Evolutionary conservation across 2,797 vertebrate genomes (phyloP).

Genomic region (Catamblyrhynchus diadema): DNA sequence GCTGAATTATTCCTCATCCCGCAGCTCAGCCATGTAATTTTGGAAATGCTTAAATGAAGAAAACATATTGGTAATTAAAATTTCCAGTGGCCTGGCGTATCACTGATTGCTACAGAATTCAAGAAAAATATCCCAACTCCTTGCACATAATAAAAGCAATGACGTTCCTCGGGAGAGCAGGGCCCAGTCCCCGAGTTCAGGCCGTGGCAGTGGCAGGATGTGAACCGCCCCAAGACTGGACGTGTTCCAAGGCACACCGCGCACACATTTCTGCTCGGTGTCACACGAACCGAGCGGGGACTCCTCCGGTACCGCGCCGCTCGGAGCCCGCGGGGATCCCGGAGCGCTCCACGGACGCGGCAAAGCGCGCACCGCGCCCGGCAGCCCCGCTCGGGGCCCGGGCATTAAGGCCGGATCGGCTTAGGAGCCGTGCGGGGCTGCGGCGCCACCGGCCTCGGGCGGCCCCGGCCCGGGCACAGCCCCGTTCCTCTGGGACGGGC

Average conservation of each 20-base stretch:
- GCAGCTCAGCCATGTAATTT: neutral
- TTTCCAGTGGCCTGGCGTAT: neutral
- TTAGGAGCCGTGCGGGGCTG: neutral
- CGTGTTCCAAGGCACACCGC: neutral
- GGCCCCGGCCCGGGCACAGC: too few species aligned
- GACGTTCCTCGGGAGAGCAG: neutral
- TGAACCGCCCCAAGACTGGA: accelerated
- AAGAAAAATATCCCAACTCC: neutral
- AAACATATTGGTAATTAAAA: neutral
- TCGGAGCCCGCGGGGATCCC: neutral
- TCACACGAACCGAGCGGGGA: neutral
- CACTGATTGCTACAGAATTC: neutral
- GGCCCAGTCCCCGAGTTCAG: neutral
- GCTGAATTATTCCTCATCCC: neutral
- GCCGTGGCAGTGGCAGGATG: neutral
- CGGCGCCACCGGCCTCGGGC: neutral
- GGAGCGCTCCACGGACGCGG: accelerated
- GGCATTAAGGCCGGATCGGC: neutral
- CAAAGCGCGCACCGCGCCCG: accelerated
- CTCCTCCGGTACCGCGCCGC: neutral
- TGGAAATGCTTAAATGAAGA: neutral
- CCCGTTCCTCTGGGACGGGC: too few species aligned
- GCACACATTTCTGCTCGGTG: neutral
- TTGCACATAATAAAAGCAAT: accelerated
- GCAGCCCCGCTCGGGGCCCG: neutral